Base-by-base conservation (phyloP, 1,140 invertebrate genomes). In the Caenorhabditis remanei region DNA sequence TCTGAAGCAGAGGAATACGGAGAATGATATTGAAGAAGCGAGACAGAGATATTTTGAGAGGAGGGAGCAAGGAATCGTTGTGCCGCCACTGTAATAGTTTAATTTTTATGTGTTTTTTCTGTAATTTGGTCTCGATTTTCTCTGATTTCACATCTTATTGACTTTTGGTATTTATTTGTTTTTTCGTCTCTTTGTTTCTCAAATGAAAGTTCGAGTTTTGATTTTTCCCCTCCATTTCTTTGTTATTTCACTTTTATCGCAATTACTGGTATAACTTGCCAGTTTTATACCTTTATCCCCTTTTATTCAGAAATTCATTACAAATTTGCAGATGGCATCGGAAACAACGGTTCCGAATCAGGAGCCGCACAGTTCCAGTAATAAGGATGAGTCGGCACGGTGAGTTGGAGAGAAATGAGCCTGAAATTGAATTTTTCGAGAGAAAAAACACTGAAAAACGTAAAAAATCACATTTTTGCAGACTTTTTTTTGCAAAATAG, bases 1-100 rank as follows among this genome's bases (percentile, higher is more conserved):
- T 58, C 65, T 89, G 79, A 61, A 61, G 43, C 85, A 85, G 43
- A n/a, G 88, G 48, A 89, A 89, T 84, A 75, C 55, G n/a, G 50
- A 63, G 8, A 67, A 89, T 11, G 55, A 82, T 16, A 89, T 89
- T 24, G 88, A 89, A 24, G 88, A 55, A 19, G 58, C 67, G 11
- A 53, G 85, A 4, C 65, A 83, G 53, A 65, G 89, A 55, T 89
- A 89, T 63, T 84, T 89, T 24, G 89, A 89, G 50, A 85, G 87
- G 19, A 71, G 63, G 16, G 65, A 79, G 16, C 48, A 86, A 16
- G 71, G 71, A 46, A 14, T 87, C 13, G 86, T 88, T 3, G 53
- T 63, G 9, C 46, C 67, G 16, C 87, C 87, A 2, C 16, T 85
- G 11, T 85, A 85, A 65, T 16, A 50, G 4, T 50, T 19, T 7